Conservation (phyloP, 30 jellyfish, hydroid and myxozoan species). For the Turritopsis rubra region DNA sequence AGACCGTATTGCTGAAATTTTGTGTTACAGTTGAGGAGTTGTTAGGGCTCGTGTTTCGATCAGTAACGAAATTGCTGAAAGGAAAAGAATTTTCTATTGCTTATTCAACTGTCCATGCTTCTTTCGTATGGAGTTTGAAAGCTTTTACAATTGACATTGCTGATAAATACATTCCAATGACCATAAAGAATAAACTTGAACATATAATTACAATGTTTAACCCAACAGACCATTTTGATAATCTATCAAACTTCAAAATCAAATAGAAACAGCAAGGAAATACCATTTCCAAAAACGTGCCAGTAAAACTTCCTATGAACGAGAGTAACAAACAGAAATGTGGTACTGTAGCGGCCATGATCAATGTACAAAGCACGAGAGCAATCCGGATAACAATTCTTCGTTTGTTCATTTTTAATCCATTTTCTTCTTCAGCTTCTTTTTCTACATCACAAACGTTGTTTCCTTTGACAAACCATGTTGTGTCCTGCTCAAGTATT, state of each 20-base stretch:
- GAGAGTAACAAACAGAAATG: slow-evolving; percentile 69
- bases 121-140: slow-evolving; percentile 13
- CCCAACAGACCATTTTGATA: neutral
- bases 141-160: slow-evolving; percentile 9
- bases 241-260: slow-evolving; percentile 16
- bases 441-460: neutral
- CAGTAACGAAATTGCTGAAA: neutral
- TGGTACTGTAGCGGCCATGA: slow-evolving; percentile 57
- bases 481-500: slow-evolving; percentile 63
- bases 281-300: slow-evolving; percentile 40
- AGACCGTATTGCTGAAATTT: too few relatives aligned
- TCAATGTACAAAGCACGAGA: slow-evolving; percentile 21
- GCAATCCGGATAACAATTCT: neutral
- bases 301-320: slow-evolving; percentile 69
- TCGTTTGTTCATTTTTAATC: neutral
- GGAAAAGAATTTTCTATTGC: neutral
- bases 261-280: slow-evolving; percentile 58
- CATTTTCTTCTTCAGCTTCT: neutral
- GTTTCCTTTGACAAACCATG: slow-evolving; percentile 2
- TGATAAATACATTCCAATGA: slow-evolving; percentile 15
- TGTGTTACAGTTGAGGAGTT: neutral
- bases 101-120: slow-evolving; percentile 15
- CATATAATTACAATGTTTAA: neutral
- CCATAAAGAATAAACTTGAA: slow-evolving; percentile 7
- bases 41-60: neutral